Evolutionary conservation across 2,888 invertebrate genomes (phyloP), one percentile per base, ranked within the genome.

Genomic region (Blastobasis lacticolella): DNA sequence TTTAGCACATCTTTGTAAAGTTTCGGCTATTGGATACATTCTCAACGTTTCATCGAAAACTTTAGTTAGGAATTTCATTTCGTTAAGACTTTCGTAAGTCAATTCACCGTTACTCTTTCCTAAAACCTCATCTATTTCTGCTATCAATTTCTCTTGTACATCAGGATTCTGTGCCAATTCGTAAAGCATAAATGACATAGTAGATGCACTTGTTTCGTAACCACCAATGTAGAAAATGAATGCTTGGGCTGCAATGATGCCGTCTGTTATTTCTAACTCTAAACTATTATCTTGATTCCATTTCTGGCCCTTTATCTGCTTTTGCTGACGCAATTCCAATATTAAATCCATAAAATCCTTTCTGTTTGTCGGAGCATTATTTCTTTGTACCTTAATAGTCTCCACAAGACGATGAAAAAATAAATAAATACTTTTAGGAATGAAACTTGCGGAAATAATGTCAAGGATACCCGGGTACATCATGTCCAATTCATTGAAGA

Each of bases 11-110:
- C 23, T 23, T 23, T 23, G 23, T 23, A 23, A 23, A 3, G 3
- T 3, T 23, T 76, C 72, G 4, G 81, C 69, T 1, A 86, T 75
- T 1, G 89, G 85, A 64, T 80, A 84, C 57, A 81, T 76, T 37
- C 90, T 65, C 37, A 88, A 60, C 0, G 81, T 76, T 61, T 90
- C 89, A 49, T 69, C 63, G n/a, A 80, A 56, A 5, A 79, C 73
- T 67, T 72, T 71, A 45, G 75, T 73, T 50, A 83, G 53, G 57
- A 81, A 84, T 8, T 64, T 59, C 67, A 84, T 66, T 44, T 77
- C 73, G 8, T 60, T 64, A 4, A 84, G 52, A 3, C 63, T 61
- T 8, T 82, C 78, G 45, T 72, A 78, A 0, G 70, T 71, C 6
- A 84, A 40, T 46, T 72, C 56, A 1, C 70, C 75, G 1, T 67